phyloP scores from a whole-genome alignment of 2,797 vertebrate species.

The Allobates femoralis region DNA sequence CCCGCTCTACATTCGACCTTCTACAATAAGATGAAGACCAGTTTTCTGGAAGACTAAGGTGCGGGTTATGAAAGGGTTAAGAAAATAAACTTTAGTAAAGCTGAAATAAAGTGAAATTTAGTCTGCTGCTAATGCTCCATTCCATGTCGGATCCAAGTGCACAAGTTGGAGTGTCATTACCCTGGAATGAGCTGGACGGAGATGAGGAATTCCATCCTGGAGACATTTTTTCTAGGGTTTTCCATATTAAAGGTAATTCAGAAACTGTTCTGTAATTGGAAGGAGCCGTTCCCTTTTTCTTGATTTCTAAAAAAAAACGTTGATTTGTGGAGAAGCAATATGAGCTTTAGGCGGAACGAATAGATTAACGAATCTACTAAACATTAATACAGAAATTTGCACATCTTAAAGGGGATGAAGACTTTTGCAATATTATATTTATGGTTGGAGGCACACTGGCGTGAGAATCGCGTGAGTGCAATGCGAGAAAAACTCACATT shows the following conservation, averaged over 20 bases:
- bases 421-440: background rate
- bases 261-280: slow-evolving; percentile 13
- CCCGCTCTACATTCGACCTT: background rate
- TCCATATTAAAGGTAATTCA: slow-evolving; percentile 10
- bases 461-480: too few species aligned
- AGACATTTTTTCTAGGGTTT: slow-evolving; percentile 62
- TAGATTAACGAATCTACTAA: background rate
- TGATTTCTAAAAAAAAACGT: background rate
- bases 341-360: background rate
- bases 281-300: background rate
- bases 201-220: slow-evolving; percentile 55
- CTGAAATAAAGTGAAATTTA: background rate
- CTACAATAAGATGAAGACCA: background rate
- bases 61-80: background rate
- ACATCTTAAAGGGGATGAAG: background rate
- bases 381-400: background rate
- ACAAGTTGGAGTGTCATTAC: background rate
- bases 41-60: background rate
- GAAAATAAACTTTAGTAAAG: background rate
- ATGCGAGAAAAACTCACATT: too few species aligned
- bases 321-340: background rate
- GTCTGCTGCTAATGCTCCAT: slow-evolving; percentile 32
- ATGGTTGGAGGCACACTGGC: too few species aligned
- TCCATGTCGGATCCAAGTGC: slow-evolving; percentile 24
- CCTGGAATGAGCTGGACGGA: slow-evolving; percentile 42